Evolutionary conservation across 2,113 vertebrate species (phyloP).

Genomic region (Centropus bengalensis): DNA sequence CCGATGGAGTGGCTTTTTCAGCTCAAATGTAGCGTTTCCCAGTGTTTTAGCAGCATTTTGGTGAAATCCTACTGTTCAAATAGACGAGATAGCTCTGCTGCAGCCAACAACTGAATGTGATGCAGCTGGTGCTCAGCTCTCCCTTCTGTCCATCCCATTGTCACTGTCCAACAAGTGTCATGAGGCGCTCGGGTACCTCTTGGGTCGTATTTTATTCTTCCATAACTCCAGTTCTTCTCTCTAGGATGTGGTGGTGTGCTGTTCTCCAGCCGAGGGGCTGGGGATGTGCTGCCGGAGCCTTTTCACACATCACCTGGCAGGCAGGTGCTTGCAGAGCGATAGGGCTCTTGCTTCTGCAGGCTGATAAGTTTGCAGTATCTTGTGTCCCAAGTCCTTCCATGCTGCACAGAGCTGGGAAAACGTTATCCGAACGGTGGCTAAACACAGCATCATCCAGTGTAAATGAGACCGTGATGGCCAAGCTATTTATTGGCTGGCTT

Average conservation of each 20-base stretch:
- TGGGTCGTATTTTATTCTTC: rapidly evolving
- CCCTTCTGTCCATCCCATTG: not conserved
- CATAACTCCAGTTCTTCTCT: not conserved
- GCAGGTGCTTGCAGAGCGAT: not conserved
- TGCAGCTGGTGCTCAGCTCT: not conserved
- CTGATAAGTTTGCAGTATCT: not conserved
- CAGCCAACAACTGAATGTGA: not conserved
- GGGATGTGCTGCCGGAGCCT: not conserved
- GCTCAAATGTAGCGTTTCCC: not conserved
- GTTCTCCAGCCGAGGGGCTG: not conserved
- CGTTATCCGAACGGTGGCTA: not conserved
- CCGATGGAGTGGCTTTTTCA: not conserved
- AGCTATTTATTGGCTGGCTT: not conserved
- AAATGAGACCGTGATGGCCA: not conserved
- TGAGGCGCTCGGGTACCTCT: not conserved
- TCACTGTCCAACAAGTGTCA: not conserved
- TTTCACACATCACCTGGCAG: not conserved
- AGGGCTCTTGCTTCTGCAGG: not conserved
- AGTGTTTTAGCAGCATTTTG: not conserved
- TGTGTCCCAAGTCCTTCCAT: not conserved
- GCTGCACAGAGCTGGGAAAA: not conserved
- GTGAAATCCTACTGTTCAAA: not conserved
- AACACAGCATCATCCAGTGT: not conserved
- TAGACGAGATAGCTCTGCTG: not conserved
- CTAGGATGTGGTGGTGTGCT: not conserved